Base-by-base conservation (phyloP, 2,797 vertebrate genomes). In the Tragelaphus oryx region DNA sequence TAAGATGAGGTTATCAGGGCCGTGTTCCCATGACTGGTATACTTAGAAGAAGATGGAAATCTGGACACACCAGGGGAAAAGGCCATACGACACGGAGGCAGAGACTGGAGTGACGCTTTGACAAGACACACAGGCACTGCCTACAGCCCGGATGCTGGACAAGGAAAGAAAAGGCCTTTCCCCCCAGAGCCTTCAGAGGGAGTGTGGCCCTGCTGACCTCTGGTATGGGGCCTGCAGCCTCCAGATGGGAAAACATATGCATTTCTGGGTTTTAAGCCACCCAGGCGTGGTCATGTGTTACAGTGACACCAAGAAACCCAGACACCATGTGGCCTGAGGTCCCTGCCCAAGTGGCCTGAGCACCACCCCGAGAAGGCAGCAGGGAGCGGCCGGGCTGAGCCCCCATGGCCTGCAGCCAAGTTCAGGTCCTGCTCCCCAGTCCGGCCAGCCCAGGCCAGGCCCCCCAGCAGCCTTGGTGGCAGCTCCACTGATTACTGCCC, bases 31-130 rank as follows among this genome's bases (percentile, higher is more conserved):
- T 1, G 10, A 24, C 16, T 4, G 2, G 26, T 14, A 18, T 33
- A 76, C 14, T 55, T 1, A 50, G 13, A 83, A 75, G 60, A 54
- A 75, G 71, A 41, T 48, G 33, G 48, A 74, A 16, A 17, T 12
- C 0, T 30, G 46, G 22, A 18, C 3, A 26, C 55, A 62, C 71
- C 17, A 18, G 37, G 74, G 65, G 30, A 18, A 24, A n/a, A 48
- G 74, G 37, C 55, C 57, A 46, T 0, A 0, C 18, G n/a, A 62
- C 26, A 5, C 0, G 0, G 33, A 59, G 46, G 9, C 71, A 84
- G 84, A 65, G n/a, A 10, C 12, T 1, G 10, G 9, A 33, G 20
- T 0, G 18, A 37, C 0, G 12, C 8, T 4, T 12, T 30, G 4
- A n/a, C 5, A 22, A 54, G 75, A 30, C n/a, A 68, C 37, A 0